Evolutionary conservation across 1,140 invertebrate species (phyloP).

Genomic region (Listronotus oregonensis): DNA sequence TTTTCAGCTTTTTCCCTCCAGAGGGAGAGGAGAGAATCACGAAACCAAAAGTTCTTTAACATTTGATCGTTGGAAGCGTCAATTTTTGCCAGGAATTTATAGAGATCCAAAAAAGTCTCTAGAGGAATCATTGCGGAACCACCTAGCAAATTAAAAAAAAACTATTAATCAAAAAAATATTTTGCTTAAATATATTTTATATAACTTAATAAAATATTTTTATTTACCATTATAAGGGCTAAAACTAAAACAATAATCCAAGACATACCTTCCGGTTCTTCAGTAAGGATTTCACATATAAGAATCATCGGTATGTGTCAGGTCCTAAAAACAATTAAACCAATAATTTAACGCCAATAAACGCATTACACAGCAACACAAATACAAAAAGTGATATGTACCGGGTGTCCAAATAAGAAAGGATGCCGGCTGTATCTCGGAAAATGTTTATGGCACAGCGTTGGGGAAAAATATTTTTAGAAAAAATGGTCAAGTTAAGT

Average conservation of each 20-base stretch:
- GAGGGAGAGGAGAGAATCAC: conserved; percentile 48
- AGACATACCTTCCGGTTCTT: conserved; percentile 75
- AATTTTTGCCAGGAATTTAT: conserved; percentile 70
- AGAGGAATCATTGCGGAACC: conserved; percentile 74
- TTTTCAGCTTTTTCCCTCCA: conserved; percentile 41
- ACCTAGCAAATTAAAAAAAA: conserved; percentile 9
- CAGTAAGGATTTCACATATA: conserved; percentile 79
- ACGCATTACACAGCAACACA: too few relatives aligned
- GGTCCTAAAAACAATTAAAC: conserved; percentile 60
- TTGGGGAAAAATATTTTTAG: too few relatives aligned
- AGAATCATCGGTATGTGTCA: conserved; percentile 79
- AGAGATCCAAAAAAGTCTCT: conserved; percentile 69
- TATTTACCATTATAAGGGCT: neutral
- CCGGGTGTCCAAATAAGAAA: too few relatives aligned
- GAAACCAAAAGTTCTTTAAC: conserved; percentile 49
- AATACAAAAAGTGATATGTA: too few relatives aligned
- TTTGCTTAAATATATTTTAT: too few relatives aligned
- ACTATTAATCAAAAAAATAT: too few relatives aligned
- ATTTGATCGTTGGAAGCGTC: conserved; percentile 60
- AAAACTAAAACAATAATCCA: neutral
- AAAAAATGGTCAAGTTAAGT: too few relatives aligned
- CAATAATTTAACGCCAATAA: too few relatives aligned
- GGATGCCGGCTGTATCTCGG: too few relatives aligned
- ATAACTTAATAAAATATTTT: too few relatives aligned
- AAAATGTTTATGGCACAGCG: too few relatives aligned